Percentiles rank a stretch among this genome's conserved stretches.
These are phyloP conservation scores for Diabrotica undecimpunctata DNA, from an alignment of 1,140 invertebrate species.

Conservation along the genomic window DNA sequence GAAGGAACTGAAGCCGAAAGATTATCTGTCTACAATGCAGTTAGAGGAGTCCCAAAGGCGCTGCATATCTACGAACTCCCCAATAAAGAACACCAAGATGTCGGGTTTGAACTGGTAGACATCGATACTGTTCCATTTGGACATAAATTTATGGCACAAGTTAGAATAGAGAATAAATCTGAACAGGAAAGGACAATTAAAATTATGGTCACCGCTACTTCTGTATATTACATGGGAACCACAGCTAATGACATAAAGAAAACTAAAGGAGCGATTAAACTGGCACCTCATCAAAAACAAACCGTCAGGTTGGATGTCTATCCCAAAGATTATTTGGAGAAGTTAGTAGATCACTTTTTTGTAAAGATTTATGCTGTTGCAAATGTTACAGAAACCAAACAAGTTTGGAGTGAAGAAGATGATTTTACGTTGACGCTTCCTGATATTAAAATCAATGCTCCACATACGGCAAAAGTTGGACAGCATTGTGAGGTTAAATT, in stretches of 20 bases:
- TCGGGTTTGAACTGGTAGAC: slow-evolving; percentile 63
- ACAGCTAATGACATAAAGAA: slow-evolving; percentile 62
- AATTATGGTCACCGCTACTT: slow-evolving; percentile 58
- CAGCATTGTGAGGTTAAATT: slow-evolving; percentile 38
- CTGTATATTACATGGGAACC: slow-evolving; percentile 69
- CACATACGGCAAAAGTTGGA: slow-evolving; percentile 29
- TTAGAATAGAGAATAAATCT: slow-evolving; percentile 65
- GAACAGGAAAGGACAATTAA: slow-evolving; percentile 60
- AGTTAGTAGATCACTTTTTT: slow-evolving; percentile 65
- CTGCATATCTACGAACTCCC: slow-evolving; percentile 60
- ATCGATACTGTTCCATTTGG: slow-evolving; percentile 65
- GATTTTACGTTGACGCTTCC: slow-evolving; percentile 66
- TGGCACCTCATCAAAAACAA: slow-evolving; percentile 55
- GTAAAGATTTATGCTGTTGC: slow-evolving; percentile 67
- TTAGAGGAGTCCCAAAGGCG: slow-evolving; percentile 55
- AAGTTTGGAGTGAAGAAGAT: slow-evolving; percentile 68
- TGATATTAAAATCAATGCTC: slow-evolving; percentile 53
- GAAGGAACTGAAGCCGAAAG: slow-evolving; percentile 64
- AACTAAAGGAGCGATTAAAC: slow-evolving; percentile 57
- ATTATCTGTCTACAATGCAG: slow-evolving; percentile 61
- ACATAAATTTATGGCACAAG: slow-evolving; percentile 61
- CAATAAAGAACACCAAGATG: slow-evolving; percentile 56
- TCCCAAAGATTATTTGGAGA: slow-evolving; percentile 61
- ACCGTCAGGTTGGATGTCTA: slow-evolving; percentile 53
- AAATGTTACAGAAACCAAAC: slow-evolving; percentile 63